Conservation (phyloP, 2,113 vertebrate species). For the Furnarius figulus region DNA sequence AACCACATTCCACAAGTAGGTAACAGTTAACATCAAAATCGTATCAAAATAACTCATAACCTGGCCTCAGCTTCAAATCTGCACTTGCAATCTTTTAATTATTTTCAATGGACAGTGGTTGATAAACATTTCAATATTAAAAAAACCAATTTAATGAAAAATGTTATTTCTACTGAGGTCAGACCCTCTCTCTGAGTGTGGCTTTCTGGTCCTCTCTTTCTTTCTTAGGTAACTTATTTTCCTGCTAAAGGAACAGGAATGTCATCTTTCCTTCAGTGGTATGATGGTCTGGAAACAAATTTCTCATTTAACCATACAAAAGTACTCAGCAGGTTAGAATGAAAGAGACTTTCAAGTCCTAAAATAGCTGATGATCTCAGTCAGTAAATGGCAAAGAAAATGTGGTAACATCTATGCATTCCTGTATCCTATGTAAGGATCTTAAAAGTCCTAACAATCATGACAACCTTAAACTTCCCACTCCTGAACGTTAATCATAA, state of each 20-base stretch:
- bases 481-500: not conserved
- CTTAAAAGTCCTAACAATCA: not conserved
- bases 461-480: not conserved
- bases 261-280: not conserved
- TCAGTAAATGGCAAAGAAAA: not conserved
- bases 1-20: constrained; percentile 5
- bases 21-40: constrained; percentile 4
- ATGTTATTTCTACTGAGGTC: not conserved
- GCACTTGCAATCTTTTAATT: not conserved
- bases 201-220: not conserved
- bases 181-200: not conserved
- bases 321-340: not conserved
- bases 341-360: not conserved
- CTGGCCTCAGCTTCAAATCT: not conserved
- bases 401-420: not conserved
- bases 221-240: not conserved
- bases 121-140: not conserved
- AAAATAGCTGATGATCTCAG: not conserved
- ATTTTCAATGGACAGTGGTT: not conserved
- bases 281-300: not conserved
- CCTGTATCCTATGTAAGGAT: not conserved
- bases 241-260: not conserved
- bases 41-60: not conserved
- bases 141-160: not conserved
- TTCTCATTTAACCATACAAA: not conserved